Evolutionary conservation across 92 coral and sea anemone genomes (phyloP).

Genomic region (Siderastrea radians): DNA sequence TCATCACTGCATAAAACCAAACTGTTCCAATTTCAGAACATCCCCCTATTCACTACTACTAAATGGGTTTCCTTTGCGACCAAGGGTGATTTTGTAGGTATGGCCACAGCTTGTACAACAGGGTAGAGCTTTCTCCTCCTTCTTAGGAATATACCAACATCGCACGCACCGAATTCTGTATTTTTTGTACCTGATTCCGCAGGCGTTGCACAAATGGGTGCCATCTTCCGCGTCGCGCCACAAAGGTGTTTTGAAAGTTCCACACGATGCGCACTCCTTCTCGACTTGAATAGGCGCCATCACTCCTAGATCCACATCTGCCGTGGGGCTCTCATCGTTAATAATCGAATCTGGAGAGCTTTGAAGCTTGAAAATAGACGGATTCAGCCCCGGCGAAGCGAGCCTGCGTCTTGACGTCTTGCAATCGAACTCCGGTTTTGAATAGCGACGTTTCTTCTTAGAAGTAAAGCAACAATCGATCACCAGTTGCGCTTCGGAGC

Average conservation of each 20-base stretch:
- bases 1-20: constrained; percentile 21
- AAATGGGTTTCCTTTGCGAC: constrained; percentile 79
- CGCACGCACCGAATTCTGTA: constrained; percentile 94
- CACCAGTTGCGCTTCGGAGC: constrained; percentile 89
- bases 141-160: constrained; percentile 99
- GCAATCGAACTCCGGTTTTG: constrained; percentile 53
- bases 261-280: constrained; percentile 99
- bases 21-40: neutral
- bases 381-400: constrained; percentile 80
- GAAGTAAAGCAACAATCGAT: constrained; percentile 94
- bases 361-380: constrained; percentile 82
- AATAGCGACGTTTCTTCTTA: constrained; percentile 84
- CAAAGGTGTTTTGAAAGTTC: constrained; percentile 93
- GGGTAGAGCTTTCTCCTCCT: constrained; percentile 93
- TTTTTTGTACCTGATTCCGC: constrained; percentile 98
- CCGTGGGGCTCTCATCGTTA: constrained; percentile 51
- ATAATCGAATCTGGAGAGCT: constrained; percentile 70
- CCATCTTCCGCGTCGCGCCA: constrained; percentile 99
- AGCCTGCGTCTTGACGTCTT: constrained; percentile 77
- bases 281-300: constrained; percentile 86
- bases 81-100: constrained; percentile 81
- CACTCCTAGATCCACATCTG: constrained; percentile 87
- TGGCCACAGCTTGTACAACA: constrained; percentile 95
- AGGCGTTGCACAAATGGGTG: constrained; percentile 98
- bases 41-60: constrained; percentile 45